A percentile compares a stretch with the other conserved stretches of the same genome.
These are phyloP conservation scores for Acanthornis magna DNA, from an alignment of 2,797 vertebrate genomes.

Conservation along the genomic window DNA sequence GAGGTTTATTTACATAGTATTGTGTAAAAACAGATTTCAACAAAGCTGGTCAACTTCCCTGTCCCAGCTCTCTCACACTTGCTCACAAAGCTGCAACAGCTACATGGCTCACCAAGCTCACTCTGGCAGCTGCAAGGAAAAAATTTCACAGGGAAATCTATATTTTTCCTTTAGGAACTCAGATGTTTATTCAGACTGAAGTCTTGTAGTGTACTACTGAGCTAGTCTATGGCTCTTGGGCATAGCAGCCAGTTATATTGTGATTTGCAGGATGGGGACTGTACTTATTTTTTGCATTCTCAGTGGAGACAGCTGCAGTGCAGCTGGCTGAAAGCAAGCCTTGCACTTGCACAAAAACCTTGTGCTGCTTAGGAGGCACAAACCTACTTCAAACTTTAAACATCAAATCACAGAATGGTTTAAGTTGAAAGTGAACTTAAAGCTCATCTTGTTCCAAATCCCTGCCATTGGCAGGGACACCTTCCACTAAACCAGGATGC, in stretches of 20 bases:
- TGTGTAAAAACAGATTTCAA: not conserved
- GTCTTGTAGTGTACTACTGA: not conserved
- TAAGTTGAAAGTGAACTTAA: not conserved
- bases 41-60: not conserved
- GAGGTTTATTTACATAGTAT: not conserved
- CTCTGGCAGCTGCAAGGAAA: not conserved
- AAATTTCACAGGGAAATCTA: not conserved
- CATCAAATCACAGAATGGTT: not conserved
- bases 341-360: not conserved
- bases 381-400: not conserved
- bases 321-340: not conserved
- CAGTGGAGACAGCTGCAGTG: too few relatives aligned
- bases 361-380: not conserved
- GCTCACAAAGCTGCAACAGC: not conserved
- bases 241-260: too few relatives aligned
- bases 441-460: not conserved
- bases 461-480: not conserved
- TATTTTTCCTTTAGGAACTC: not conserved
- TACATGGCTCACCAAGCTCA: rapidly evolving
- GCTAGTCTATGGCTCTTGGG: not conserved
- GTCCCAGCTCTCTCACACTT: not conserved
- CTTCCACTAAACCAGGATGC: not conserved
- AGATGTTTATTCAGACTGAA: not conserved
- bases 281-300: not conserved
- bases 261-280: not conserved